Conservation (phyloP, 2,113 vertebrate genomes). For the Sinocyclocheilus grahami region DNA sequence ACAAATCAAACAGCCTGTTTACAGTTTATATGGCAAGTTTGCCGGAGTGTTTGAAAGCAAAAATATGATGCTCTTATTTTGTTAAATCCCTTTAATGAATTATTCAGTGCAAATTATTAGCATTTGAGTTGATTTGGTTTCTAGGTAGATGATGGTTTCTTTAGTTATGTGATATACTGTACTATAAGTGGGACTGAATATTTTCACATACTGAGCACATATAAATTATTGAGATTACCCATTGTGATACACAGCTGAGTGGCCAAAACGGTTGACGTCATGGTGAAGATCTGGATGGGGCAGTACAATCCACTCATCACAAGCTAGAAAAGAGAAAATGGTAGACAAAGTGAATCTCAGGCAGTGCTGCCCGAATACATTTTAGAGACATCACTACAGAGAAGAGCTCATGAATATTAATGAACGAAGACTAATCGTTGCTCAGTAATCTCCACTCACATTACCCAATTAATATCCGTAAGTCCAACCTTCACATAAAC, state of each 20-base stretch:
- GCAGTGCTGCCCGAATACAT: not conserved
- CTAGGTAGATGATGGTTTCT: not conserved
- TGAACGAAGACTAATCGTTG: not conserved
- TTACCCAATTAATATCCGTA: not conserved
- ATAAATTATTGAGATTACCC: slow-evolving; percentile 73
- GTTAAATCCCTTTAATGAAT: not conserved
- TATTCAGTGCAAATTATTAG: not conserved
- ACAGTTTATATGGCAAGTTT: not conserved
- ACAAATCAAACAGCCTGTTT: not conserved
- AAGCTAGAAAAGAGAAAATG: slow-evolving; percentile 73
- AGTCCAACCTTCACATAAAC: not conserved
- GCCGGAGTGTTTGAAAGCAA: not conserved
- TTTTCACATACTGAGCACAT: no score
- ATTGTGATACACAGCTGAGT: slow-evolving; percentile 86
- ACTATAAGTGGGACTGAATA: not conserved
- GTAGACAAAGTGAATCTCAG: not conserved
- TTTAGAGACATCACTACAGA: not conserved
- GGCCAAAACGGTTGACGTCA: slow-evolving; percentile 94
- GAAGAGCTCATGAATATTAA: slow-evolving; percentile 24
- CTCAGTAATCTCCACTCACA: not conserved
- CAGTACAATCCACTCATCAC: slow-evolving; percentile 90
- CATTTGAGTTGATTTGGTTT: not conserved
- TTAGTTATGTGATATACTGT: not conserved
- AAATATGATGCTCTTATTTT: not conserved
- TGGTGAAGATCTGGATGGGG: slow-evolving; percentile 85